Evolutionary conservation across 2,113 vertebrate genomes (phyloP), one percentile per base, ranked within the genome.

Genomic region (Raphicerus campestris): DNA sequence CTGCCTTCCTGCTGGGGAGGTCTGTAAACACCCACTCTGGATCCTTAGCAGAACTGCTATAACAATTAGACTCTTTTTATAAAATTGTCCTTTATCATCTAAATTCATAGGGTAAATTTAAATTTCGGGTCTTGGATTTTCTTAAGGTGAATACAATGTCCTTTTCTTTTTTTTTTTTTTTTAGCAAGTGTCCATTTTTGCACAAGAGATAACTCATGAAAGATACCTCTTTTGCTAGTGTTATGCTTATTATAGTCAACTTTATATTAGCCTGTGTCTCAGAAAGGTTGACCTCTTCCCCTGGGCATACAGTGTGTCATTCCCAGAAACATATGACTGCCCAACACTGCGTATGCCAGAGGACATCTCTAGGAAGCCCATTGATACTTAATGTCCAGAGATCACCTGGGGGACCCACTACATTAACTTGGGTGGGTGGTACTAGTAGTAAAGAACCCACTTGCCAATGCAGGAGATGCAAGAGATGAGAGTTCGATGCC

Each of bases 151-250:
- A 81, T 39, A 13, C 32, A 26, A 16, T 11, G 45, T 60, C 7
- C 87, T 84, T 96, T 89, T 96, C 35, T 96, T 81, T 10, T 3
- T 26, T 28, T 24, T 28, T 30, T 61, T 92, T 92, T 96, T 90
- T 96, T 53, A 63, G 58, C 6, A 10, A 55, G 32, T 80, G 13
- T 81, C 55, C n/a, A 47, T 42, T 60, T 91, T 97, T 93, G 66
- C 86, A 91, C 24, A 60, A 70, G 55, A 24, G 45, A 30, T 45
- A 47, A n/a, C 19, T 30, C 89, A 45, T 2, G 35, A 30, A 2
- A 53, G 30, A 73, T n/a, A 30, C 24, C 42, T 45, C 60, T 91
- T 49, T 55, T n/a, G n/a, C 89, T 58, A 49, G n/a, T 22, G 1
- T 47, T 45, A 6, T 92, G 90, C 58, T 86, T 86, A 58, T n/a